phyloP scores from a whole-genome alignment of 2,888 invertebrate species.

The Mechanitis mazaeus region DNA sequence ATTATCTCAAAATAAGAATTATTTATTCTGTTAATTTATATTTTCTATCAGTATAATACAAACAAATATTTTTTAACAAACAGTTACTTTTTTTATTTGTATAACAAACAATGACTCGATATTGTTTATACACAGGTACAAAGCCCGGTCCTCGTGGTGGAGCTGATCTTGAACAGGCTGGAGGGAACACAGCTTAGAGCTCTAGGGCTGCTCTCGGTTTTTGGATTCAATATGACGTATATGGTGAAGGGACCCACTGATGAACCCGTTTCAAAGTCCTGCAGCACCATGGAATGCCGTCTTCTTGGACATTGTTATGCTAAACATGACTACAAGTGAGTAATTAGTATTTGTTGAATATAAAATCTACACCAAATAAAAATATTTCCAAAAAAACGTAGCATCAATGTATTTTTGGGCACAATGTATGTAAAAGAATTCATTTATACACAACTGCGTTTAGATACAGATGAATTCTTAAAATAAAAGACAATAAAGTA shows the following conservation, averaged over 20 bases:
- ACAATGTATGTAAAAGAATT: background rate
- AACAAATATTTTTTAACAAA: too few species aligned
- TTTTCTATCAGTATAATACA: too few species aligned
- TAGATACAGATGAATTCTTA: constrained; percentile 23
- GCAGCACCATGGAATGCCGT: constrained; percentile 88
- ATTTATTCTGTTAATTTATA: too few species aligned
- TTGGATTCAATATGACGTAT: constrained; percentile 95
- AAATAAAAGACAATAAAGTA: constrained; percentile 7
- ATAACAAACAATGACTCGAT: background rate
- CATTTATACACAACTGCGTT: background rate
- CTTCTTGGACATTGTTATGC: constrained; percentile 91
- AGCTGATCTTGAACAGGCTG: constrained; percentile 81
- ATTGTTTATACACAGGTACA: constrained; percentile 57
- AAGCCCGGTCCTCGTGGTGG: constrained; percentile 87
- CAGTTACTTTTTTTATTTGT: too few species aligned
- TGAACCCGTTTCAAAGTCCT: constrained; percentile 76
- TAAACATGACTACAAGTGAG: constrained; percentile 83
- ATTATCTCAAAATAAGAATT: too few species aligned
- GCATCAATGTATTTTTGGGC: too few species aligned
- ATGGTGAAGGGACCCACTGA: constrained; percentile 78
- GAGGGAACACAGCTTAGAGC: constrained; percentile 91
- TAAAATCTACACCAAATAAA: background rate
- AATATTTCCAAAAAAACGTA: background rate
- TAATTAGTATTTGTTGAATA: constrained; percentile 29
- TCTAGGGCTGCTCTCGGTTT: constrained; percentile 87